These are phyloP conservation scores for Drosophila prostipennis DNA, from an alignment of 2,888 invertebrate species.

Conservation along the genomic window DNA sequence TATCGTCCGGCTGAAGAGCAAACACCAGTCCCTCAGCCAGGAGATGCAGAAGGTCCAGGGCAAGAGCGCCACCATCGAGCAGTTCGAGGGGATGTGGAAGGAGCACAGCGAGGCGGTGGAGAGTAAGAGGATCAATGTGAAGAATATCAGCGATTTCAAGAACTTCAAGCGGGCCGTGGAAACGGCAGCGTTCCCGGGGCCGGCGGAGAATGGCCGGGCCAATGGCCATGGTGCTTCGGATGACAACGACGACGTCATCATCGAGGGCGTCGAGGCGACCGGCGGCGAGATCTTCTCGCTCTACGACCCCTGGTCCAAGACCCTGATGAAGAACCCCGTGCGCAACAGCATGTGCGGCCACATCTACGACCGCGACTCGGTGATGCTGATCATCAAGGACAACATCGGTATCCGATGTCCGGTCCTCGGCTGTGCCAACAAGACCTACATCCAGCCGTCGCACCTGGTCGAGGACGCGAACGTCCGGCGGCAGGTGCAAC, in stretches of 20 bases:
- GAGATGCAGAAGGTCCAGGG: neutral
- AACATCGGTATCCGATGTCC: conserved; percentile 41
- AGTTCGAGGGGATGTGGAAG: neutral
- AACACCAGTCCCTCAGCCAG: neutral
- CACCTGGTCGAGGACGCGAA: conserved; percentile 33
- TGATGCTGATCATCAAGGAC: conserved; percentile 11
- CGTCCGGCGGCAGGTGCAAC: neutral
- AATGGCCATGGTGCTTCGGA: neutral
- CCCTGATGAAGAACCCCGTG: conserved; percentile 46
- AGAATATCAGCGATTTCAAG: conserved; percentile 27
- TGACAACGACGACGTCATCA: conserved; percentile 11
- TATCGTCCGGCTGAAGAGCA: neutral
- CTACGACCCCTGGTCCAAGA: conserved; percentile 56
- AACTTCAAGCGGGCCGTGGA: neutral
- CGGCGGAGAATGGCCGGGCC: neutral
- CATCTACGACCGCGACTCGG: conserved; percentile 47
- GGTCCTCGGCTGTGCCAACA: conserved; percentile 48
- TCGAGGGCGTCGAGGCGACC: neutral
- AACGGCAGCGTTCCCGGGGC: neutral
- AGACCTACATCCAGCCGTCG: conserved; percentile 21
- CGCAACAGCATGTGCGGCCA: conserved; percentile 52
- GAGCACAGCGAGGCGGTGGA: neutral
- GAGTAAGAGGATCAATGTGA: conserved; percentile 28
- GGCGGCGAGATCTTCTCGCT: conserved; percentile 28
- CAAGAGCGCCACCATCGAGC: neutral